phyloP scores from a whole-genome alignment of 2,888 invertebrate species.

The Ganaspis brasiliensis region DNA sequence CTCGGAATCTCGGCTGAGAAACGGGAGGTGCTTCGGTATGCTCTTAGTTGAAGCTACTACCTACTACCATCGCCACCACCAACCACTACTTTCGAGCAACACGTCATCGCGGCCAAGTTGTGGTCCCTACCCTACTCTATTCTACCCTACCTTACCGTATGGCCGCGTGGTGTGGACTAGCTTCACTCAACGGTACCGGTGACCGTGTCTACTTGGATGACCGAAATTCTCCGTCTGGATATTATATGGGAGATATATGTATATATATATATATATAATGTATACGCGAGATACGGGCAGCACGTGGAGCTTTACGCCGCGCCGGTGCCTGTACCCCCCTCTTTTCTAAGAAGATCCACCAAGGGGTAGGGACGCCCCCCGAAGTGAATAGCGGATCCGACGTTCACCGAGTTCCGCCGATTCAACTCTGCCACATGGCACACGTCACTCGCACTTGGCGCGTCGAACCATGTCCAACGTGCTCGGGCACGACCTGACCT shows the following conservation, averaged over 20 bases:
- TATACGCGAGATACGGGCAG: conserved; percentile 55
- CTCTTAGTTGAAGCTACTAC: conserved; percentile 69
- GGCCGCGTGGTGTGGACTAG: conserved; percentile 20
- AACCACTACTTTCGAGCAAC: conserved; percentile 60
- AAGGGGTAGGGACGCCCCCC: conserved; percentile 42
- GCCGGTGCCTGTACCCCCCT: conserved; percentile 66
- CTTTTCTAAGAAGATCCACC: conserved; percentile 55
- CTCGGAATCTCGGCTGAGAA: conserved; percentile 49
- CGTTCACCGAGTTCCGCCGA: conserved; percentile 42
- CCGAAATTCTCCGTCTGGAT: conserved; percentile 70
- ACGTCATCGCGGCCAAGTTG: conserved; percentile 36
- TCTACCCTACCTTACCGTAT: conserved; percentile 45
- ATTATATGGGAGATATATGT: conserved; percentile 45
- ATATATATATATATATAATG: too few relatives aligned
- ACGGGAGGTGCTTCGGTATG: conserved; percentile 71
- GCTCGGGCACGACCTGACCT: conserved; percentile 27
- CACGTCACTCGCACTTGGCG: conserved; percentile 42
- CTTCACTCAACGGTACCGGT: conserved; percentile 21
- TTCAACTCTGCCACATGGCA: conserved; percentile 35
- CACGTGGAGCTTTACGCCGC: conserved; percentile 69
- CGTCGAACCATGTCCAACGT: conserved; percentile 35
- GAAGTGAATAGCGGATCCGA: conserved; percentile 40
- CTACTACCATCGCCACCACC: conserved; percentile 65
- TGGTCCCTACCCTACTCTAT: conserved; percentile 42
- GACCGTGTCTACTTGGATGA: conserved; percentile 44